Base-by-base conservation (phyloP, 1,140 invertebrate species). In the Penaeus chinensis region DNA sequence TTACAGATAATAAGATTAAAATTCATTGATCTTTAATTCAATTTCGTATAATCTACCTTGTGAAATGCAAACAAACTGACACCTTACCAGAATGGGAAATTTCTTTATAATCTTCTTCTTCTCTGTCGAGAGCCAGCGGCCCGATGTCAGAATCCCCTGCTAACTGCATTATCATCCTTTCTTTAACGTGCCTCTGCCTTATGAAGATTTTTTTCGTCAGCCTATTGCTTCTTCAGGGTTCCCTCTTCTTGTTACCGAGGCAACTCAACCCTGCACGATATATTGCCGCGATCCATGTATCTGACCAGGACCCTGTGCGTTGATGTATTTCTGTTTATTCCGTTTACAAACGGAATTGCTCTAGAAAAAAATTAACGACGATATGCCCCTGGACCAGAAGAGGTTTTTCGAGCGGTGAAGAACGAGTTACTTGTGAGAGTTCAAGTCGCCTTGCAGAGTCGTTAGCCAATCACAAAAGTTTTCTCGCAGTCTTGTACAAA, bases 391-490 rank as follows among this genome's bases (percentile, higher is more conserved):
- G 7, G 66, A 78, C 22, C 69, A 22, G n/a, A 79, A 76, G 63
- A 71, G 80, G 69, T 65, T 27, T 37, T 74, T 74, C 37, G 32
- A 18, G 69, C 16, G 69, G 69, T 32, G 37, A 74, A 27, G 37
- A 74, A 74, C 5, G 16, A 18, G 20, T 74, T 19, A 32, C 69
- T 24, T 27, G 74, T 62, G 78, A 87, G 85, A 87, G 85, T 87
- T 87, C 81, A 87, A 87, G 85, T 87, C 79, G 85, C 85, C 85
- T 87, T 82, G 71, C 85, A 63, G 80, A 81, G 85, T 87, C 85
- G 85, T 60, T 81, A 87, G 81, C 85, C 85, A 87, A 87, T 87
- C 85, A 87, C 80, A 87, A 87, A 87, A 87, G 85, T 87, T 87
- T 87, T 87, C 85, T 87, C 80, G 85, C 74, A 37, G 85, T 87